These are phyloP conservation scores for Dioctria linearis DNA, from an alignment of 2,888 invertebrate genomes.

Conservation along the genomic window DNA sequence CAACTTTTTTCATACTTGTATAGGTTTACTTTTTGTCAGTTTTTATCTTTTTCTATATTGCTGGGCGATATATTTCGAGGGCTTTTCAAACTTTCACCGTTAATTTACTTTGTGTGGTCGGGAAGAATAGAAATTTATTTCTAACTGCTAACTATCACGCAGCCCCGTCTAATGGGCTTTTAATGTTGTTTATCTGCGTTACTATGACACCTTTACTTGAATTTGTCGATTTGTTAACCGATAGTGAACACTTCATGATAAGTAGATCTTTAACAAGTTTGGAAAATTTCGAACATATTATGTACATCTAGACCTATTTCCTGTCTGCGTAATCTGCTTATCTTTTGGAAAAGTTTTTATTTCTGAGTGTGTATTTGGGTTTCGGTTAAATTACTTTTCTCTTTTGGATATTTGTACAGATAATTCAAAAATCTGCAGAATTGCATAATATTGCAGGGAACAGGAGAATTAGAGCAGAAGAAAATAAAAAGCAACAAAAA, in stretches of 20 bases:
- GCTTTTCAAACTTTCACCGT: constrained; percentile 44
- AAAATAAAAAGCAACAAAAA: too few relatives aligned
- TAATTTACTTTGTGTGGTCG: constrained; percentile 2
- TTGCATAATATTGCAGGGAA: too few relatives aligned
- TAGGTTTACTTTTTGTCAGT: not conserved
- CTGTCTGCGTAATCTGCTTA: too few relatives aligned
- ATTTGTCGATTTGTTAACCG: not conserved
- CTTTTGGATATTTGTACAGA: too few relatives aligned
- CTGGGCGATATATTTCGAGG: constrained; percentile 1
- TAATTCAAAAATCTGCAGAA: too few relatives aligned
- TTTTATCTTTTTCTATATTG: not conserved
- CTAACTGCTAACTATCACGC: constrained; percentile 47
- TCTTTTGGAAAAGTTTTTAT: too few relatives aligned
- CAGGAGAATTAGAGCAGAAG: too few relatives aligned
- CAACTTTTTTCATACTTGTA: not conserved
- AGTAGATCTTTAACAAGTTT: not conserved
- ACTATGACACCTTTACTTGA: constrained; percentile 46
- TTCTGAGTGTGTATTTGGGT: too few relatives aligned
- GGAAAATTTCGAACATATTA: not conserved
- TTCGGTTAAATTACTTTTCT: too few relatives aligned
- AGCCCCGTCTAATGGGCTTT: constrained; percentile 46
- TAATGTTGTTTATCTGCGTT: constrained; percentile 54
- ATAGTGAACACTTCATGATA: constrained; percentile 27
- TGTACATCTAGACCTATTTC: too few relatives aligned
- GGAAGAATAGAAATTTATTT: constrained; percentile 18